Evolutionary conservation across 2,888 invertebrate species (phyloP), one percentile per base, ranked within the genome.

Genomic region (Hecatera dysodea): DNA sequence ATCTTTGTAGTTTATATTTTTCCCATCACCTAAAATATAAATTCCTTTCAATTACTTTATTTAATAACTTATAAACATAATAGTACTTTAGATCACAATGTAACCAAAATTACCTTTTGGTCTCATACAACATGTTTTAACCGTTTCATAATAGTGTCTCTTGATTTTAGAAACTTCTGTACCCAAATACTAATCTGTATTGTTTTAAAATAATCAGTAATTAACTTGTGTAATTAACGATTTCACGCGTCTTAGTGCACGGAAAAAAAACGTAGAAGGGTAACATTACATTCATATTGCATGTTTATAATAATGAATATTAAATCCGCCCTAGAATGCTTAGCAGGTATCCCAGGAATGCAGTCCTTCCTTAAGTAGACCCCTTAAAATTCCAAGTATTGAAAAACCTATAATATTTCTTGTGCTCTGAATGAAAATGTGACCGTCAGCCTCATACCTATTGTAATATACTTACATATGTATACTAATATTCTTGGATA

Each of bases 261-360:
- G 95, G 96, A 96, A 92, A 93, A 89, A 93, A 96, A 95, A 85
- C 95, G 95, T 93, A 95, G 95, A 94, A 87, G 95, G 95, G 95
- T 96, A 96, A 95, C 75, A 75, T 64, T 66, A 61, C 42, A 76
- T 72, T 64, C 53, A 67, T 78, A 77, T 75, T 75, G 74, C 78
- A 78, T 77, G 68, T 61, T 70, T 50, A 36, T 15, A 22, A 55
- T n/a, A 74, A 80, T 78, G n/a, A 29, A 36, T 63, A 62, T 53
- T 29, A 39, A 42, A 27, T 29, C 24, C 24, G 60, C 80, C 50
- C 39, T 78, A 78, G 78, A 78, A 7, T 22, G 78, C 78, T 78
- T 77, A 12, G 12, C 36, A 59, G 42, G 52, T 63, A 50, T 57
- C 15, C 17, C 33, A 50, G 48, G 81, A 76, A 59, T 63, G 24